Evolutionary conservation across 1,140 invertebrate species (phyloP), one percentile per base, ranked within the genome.

Genomic region (Oppia nitens): DNA sequence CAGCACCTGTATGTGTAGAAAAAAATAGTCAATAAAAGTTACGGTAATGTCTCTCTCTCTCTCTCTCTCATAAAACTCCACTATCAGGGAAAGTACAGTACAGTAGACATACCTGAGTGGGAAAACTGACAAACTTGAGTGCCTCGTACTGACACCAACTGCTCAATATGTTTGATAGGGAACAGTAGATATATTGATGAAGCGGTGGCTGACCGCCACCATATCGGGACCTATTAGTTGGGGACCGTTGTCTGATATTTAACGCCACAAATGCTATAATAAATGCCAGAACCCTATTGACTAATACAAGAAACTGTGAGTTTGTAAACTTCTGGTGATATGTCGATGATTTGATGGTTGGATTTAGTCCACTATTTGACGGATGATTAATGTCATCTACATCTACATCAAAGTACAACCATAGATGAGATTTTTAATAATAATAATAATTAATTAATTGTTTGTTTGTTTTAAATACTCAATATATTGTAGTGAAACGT

Each of bases 91-190:
- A n/a, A n/a, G n/a, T n/a, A n/a, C 23, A 49, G 26, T 52, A 29
- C 1, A 20, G 32, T 21, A n/a, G 32, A 1, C 63, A 65, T 63
- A 90, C 85, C 77, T 97, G 94, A 47, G 90, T 92, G 2, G 94
- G 94, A 73, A 98, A 99, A 67, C 85, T 94, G 63, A 99, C 89
- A 75, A 85, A 98, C 73, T 98, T 98, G 2, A 98, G 75, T 23
- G 94, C 94, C 75, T 99, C 95, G 70, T 99, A 99, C 73, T 99
- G 95, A 73, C 91, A 98, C 94, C 94, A 98, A 47, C 90, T 93
- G 70, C 92, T 96, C 79, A 98, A 83, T 60, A 97, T 91, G 73
- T 99, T 99, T 20, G 91, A 95, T 64, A 99, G 82, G 0, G 93
- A 94, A 70, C 90, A 91, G 74, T 85, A 98, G 0, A 85, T 86